Percentiles rank a stretch among this genome's conserved stretches.
Conservation (phyloP, 2,797 vertebrate species). For the Carcharodon carcharias region DNA sequence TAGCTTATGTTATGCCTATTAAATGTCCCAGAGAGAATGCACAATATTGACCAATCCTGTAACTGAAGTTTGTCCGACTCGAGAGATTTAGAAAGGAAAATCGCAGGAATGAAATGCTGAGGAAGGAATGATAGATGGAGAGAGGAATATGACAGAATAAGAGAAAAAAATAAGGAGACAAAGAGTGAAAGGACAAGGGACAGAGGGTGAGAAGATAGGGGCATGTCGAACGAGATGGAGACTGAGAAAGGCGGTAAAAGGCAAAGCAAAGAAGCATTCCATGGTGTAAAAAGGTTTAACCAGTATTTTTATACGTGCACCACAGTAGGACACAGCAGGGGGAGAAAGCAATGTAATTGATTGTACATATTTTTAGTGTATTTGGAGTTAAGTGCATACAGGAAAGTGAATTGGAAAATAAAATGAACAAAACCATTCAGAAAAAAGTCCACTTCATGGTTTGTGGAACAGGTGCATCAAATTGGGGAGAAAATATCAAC, state of each 20-base stretch:
- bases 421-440: not conserved
- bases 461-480: too few relatives aligned
- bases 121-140: not conserved
- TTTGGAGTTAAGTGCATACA: not conserved
- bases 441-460: not conserved
- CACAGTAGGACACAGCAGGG: not conserved
- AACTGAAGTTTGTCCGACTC: accelerated
- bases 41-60: not conserved
- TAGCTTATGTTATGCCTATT: not conserved
- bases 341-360: not conserved
- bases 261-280: not conserved
- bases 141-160: not conserved
- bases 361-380: not conserved
- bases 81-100: not conserved
- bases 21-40: not conserved
- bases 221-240: not conserved
- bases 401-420: not conserved
- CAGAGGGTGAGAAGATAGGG: not conserved
- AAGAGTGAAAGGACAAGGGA: not conserved
- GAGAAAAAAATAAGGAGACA: not conserved
- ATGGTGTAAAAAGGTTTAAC: not conserved
- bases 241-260: not conserved
- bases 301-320: not conserved
- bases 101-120: not conserved
- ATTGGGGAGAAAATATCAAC: not conserved